Percentiles rank a stretch among this genome's conserved stretches.
Conservation (phyloP, 2,113 vertebrate genomes). For the Pelmatolapia mariae region DNA sequence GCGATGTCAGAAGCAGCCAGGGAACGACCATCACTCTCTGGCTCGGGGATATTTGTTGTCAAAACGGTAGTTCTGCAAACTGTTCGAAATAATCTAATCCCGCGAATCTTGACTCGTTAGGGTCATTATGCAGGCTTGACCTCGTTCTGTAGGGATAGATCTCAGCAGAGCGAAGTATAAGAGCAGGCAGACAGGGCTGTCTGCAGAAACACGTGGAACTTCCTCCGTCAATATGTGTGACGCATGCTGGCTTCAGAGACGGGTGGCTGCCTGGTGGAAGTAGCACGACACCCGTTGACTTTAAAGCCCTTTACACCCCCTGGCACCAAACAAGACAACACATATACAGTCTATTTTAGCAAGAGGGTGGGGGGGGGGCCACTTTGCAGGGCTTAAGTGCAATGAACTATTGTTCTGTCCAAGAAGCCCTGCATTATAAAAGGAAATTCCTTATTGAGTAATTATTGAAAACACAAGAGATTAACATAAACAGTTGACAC, state of each 20-base stretch:
- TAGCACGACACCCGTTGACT: conserved; percentile 69
- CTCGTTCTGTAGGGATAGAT: conserved; percentile 71
- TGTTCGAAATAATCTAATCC: conserved; percentile 68
- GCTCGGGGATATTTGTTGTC: conserved; percentile 74
- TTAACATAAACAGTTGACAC: background rate
- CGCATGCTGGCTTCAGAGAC: conserved; percentile 47
- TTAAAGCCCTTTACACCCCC: conserved; percentile 35
- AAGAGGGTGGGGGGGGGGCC: background rate
- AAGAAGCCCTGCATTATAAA: background rate
- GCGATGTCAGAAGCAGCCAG: conserved; percentile 66
- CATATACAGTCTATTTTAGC: conserved; percentile 45
- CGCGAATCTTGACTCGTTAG: conserved; percentile 67
- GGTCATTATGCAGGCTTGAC: conserved; percentile 74
- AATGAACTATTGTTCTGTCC: conserved; percentile 29
- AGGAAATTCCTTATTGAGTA: background rate
- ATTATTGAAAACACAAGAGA: conserved; percentile 7
- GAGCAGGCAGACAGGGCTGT: conserved; percentile 45
- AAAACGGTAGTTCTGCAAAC: conserved; percentile 55
- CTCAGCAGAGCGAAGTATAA: conserved; percentile 38
- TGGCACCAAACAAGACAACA: conserved; percentile 58
- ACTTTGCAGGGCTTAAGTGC: conserved; percentile 20
- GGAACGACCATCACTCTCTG: conserved; percentile 66
- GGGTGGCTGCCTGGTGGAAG: conserved; percentile 68
- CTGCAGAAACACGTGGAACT: conserved; percentile 50
- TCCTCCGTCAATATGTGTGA: conserved; percentile 59